Evolutionary conservation across 2,113 vertebrate genomes (phyloP).

Genomic region (Xiphophorus couchianus): DNA sequence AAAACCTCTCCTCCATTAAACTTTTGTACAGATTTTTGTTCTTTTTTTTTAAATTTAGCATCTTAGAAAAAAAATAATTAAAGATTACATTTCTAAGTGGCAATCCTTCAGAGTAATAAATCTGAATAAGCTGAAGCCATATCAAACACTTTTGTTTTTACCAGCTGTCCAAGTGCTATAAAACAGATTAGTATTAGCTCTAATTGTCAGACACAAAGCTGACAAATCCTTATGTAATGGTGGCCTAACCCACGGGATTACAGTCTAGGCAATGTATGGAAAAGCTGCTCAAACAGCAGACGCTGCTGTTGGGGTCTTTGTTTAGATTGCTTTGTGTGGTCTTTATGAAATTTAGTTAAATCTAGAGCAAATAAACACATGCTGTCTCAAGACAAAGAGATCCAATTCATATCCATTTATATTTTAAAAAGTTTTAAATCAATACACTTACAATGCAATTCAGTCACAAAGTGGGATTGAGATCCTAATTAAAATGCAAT

Average conservation of each 20-base stretch:
- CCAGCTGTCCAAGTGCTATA: slow-evolving; percentile 51
- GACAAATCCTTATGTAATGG: slow-evolving; percentile 71
- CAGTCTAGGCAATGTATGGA: slow-evolving; percentile 61
- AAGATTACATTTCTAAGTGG: neutral
- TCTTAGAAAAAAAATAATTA: neutral
- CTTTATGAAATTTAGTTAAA: neutral
- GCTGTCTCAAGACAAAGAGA: neutral
- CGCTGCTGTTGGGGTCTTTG: slow-evolving; percentile 19
- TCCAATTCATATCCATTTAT: neutral
- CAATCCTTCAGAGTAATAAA: neutral
- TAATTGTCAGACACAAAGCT: slow-evolving; percentile 72
- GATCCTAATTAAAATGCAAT: too few species aligned
- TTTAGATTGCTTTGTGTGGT: slow-evolving; percentile 16
- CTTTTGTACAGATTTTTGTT: neutral
- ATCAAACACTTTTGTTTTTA: slow-evolving; percentile 39
- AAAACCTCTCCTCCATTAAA: slow-evolving; percentile 1
- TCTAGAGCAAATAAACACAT: neutral
- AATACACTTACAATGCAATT: neutral
- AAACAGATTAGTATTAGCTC: slow-evolving; percentile 66
- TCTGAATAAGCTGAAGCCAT: slow-evolving; percentile 9
- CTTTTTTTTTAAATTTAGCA: neutral
- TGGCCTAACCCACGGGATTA: slow-evolving; percentile 67
- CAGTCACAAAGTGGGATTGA: neutral
- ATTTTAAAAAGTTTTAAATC: neutral
- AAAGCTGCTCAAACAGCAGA: slow-evolving; percentile 60